Evolutionary conservation across 2,888 invertebrate genomes (phyloP).

Genomic region (Acrocera orbiculus): DNA sequence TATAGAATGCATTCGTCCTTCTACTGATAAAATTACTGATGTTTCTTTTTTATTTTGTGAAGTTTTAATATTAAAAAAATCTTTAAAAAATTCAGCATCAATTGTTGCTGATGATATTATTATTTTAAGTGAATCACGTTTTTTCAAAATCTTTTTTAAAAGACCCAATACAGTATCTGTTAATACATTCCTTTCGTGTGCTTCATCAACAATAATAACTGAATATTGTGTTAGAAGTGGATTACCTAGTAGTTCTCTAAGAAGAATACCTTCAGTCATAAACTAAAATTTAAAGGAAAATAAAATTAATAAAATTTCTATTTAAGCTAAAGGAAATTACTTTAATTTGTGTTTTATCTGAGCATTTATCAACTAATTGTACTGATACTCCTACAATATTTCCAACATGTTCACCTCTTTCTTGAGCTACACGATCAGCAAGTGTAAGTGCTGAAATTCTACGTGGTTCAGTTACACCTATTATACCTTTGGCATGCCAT

Average conservation of each 20-base stretch:
- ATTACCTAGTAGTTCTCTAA: constrained; percentile 89
- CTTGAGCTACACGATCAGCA: constrained; percentile 76
- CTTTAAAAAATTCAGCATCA: constrained; percentile 69
- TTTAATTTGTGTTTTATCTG: constrained; percentile 50
- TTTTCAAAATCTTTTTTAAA: constrained; percentile 76
- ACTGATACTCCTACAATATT: constrained; percentile 72
- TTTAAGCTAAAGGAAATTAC: constrained; percentile 26
- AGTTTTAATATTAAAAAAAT: constrained; percentile 50
- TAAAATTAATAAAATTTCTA: not conserved
- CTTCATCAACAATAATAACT: constrained; percentile 82
- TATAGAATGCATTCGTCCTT: constrained; percentile 77
- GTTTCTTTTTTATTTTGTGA: constrained; percentile 40
- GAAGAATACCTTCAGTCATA: constrained; percentile 89
- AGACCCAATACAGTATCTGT: constrained; percentile 90
- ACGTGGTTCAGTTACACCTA: constrained; percentile 85
- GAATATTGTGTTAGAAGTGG: constrained; percentile 79
- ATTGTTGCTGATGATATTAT: constrained; percentile 91
- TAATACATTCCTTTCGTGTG: constrained; percentile 82
- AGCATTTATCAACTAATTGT: constrained; percentile 50
- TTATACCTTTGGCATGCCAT: constrained; percentile 58
- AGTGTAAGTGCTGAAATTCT: constrained; percentile 78
- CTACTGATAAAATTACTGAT: constrained; percentile 68
- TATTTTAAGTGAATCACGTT: constrained; percentile 62
- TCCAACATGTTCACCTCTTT: constrained; percentile 61
- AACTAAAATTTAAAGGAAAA: constrained; percentile 38